Evolutionary conservation across 1,140 invertebrate species (phyloP), one percentile per base, ranked within the genome.

Genomic region (Pogonomyrmex barbatus): DNA sequence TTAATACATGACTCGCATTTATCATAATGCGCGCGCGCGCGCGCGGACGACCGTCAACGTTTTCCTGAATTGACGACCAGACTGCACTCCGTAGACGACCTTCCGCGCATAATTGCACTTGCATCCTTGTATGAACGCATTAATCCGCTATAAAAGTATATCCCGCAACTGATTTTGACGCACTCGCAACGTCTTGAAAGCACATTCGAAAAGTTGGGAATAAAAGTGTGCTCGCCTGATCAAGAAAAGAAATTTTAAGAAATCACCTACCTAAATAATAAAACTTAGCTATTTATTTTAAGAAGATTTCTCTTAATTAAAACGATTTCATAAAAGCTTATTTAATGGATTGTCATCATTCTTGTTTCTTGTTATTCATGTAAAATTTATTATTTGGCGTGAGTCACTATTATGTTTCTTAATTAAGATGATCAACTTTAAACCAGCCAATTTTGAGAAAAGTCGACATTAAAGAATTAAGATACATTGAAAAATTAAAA

Each of bases 1-100:
- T 54, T 17, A 50, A 79, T 85, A 79, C 73, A 75, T 85, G 83
- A 76, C 62, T 77, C 62, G 83, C 50, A 79, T 85, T 79, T 85
- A 79, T 85, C 60, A 17, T 77, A 24, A 2, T 6, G 45, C 52
- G 56, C 68, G 79, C 39, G 36, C 71, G 45, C 52, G 56, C 68
- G 79, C 39, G 36, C 71, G 70, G 36, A 78, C 36, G 71, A 54
- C 75, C 83, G 47, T 79, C 71, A 85, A 50, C 33, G 83, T 65
- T 85, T 78, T 82, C 79, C 42, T 75, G 83, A 85, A 78, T n/a
- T 33, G 68, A 89, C 81, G 47, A 39, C 45, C 84, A 68, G 47
- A 81, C 24, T 56, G 30, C 42, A 47, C 62, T 24, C 42, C 36
- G 62, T 62, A 65, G 36, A 77, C 50, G 60, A 45, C 83, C 83